Evolutionary conservation across 2,113 vertebrate genomes (phyloP).

Genomic region (Lophura nycthemera): DNA sequence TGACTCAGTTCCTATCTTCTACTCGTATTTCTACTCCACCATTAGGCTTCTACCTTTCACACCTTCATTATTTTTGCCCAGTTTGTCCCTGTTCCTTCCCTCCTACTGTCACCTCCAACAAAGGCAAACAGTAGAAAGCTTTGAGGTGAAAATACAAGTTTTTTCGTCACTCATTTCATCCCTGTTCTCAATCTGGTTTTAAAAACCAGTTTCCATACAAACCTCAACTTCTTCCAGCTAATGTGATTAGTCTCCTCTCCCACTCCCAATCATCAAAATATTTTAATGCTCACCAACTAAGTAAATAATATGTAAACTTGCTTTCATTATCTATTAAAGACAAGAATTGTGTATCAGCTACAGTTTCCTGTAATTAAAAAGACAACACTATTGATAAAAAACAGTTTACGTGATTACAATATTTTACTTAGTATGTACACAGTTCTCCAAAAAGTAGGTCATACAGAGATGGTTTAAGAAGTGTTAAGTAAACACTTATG

Average conservation of each 20-base stretch:
- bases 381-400: background rate
- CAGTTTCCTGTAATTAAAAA: background rate
- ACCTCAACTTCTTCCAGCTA: background rate
- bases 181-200: background rate
- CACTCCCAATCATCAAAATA: background rate
- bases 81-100: background rate
- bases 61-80: background rate
- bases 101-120: background rate
- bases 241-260: background rate
- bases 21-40: background rate
- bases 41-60: background rate
- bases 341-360: background rate
- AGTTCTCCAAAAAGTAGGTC: background rate
- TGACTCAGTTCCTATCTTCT: background rate
- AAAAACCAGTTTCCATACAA: background rate
- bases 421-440: slow-evolving; percentile 53
- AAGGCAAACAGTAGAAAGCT: background rate
- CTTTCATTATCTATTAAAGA: background rate
- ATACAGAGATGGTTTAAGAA: background rate
- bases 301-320: background rate
- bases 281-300: background rate
- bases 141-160: background rate
- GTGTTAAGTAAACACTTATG: background rate
- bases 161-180: background rate
- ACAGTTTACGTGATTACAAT: slow-evolving; percentile 34